Base-by-base conservation (phyloP, 92 coral and sea anemone species). In the Parazoanthus swiftii region DNA sequence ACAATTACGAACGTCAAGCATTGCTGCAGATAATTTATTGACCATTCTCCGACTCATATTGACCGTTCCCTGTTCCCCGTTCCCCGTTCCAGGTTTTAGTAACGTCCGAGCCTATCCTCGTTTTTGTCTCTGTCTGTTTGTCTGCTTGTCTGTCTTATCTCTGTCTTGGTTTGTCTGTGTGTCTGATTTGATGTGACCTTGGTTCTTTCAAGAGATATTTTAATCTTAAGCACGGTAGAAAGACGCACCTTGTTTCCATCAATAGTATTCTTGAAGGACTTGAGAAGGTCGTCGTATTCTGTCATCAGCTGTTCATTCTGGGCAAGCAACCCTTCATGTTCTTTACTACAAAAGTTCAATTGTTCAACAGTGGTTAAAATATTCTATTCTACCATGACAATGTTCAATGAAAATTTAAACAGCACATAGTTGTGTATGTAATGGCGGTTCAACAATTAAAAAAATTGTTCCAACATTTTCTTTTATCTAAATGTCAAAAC, bases 301-400 rank as follows among this genome's bases (percentile, higher is more conserved):
- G 86, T 16, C 86, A 83, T 83, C 74, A 83, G 86, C 42, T 83
- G 86, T 10, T 83, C 86, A 44, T 83, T 83, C 21, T 83, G 86
- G 1, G 86, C 42, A 67, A 83, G 38, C 44, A 83, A 25, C 16
- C 26, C 86, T 3, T 70, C 77, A 14, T 68, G 78, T n/a, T 83
- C 86, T 43, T 72, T 70, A 78, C 86, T 83, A 14, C 16, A 82
- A 66, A 43, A 2, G 39, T 42, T 23, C 6, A 65, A 82, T 2
- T 39, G 4, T 66, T 75, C 86, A 66, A 9, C 23, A 70, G 43
- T 70, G 9, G 26, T 43, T 23, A 18, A 67, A 83, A 82, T 10
- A 67, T 68, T 39, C 58, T 8, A 23, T 16, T 36, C 21, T 81
- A 81, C 18, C 20, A 38, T 16, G 38, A 36, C 75, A 81, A 37